phyloP scores from a whole-genome alignment of 2,888 invertebrate species.

The Acheta domesticus region DNA sequence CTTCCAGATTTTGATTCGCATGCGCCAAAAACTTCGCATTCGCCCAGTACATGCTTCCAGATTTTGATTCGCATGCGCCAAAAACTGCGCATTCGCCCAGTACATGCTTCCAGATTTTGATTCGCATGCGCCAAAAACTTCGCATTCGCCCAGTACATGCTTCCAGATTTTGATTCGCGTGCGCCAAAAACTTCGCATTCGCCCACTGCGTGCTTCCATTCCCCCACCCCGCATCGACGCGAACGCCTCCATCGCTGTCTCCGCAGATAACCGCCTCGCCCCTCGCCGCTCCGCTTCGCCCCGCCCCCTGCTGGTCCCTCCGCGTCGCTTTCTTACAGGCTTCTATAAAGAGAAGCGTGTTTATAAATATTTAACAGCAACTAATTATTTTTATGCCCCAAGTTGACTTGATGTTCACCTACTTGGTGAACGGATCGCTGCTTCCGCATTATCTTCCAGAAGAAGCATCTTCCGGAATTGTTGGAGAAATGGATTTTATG shows the following conservation, averaged over 20 bases:
- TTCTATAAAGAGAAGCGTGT: neutral
- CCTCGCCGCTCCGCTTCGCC: neutral
- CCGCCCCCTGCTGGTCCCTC: neutral
- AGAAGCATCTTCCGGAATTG: neutral
- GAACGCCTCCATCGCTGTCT: neutral
- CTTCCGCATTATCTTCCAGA: neutral
- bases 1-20: too few species aligned
- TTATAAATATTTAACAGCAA: slow-evolving; percentile 10
- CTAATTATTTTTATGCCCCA: neutral
- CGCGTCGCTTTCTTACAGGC: neutral
- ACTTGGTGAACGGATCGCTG: neutral
- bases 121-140: too few species aligned
- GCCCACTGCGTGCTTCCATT: too few species aligned
- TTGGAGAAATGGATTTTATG: neutral
- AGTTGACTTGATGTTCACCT: neutral
- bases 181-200: too few species aligned
- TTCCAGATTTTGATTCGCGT: too few species aligned
- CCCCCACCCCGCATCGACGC: too few species aligned
- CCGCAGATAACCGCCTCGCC: neutral
- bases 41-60: too few species aligned
- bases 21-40: too few species aligned
- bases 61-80: too few species aligned
- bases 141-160: too few species aligned
- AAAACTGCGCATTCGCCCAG: too few species aligned
- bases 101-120: too few species aligned